phyloP scores from a whole-genome alignment of 2,888 invertebrate species.

The Protodeltote pygarga region DNA sequence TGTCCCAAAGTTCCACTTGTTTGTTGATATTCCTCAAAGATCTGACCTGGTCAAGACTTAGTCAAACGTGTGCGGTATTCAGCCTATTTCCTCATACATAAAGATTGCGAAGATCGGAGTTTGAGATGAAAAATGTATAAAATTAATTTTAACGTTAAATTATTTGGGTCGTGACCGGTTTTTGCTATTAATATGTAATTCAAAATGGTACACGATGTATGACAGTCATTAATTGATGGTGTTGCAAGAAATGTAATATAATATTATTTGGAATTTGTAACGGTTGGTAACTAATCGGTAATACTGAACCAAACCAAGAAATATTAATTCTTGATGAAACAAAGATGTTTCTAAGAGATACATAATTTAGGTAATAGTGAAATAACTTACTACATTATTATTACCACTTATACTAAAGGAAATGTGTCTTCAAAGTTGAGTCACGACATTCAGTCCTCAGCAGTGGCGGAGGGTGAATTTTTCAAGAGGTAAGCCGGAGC shows the following conservation, averaged over 20 bases:
- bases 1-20: not conserved
- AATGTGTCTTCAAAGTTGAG: too few relatives aligned
- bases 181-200: constrained; percentile 23
- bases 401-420: too few relatives aligned
- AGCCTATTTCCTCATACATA: constrained; percentile 21
- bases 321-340: too few relatives aligned
- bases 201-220: constrained; percentile 20
- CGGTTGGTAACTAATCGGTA: too few relatives aligned
- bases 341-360: too few relatives aligned
- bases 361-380: too few relatives aligned
- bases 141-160: constrained; percentile 24
- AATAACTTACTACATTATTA: too few relatives aligned
- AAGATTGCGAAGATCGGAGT: constrained; percentile 16
- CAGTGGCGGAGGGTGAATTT: too few relatives aligned
- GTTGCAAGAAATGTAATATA: constrained; percentile 15
- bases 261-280: constrained; percentile 6
- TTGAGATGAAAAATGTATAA: constrained; percentile 21
- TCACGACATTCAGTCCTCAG: too few relatives aligned
- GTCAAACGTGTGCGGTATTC: not conserved
- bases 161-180: constrained; percentile 25
- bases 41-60: not conserved
- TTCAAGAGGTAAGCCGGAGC: too few relatives aligned
- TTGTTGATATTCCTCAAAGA: not conserved
- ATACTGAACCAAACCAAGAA: too few relatives aligned
- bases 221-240: constrained; percentile 25